Evolutionary conservation across 1,140 invertebrate species (phyloP), one percentile per base, ranked within the genome.

Genomic region (Apis laboriosa): DNA sequence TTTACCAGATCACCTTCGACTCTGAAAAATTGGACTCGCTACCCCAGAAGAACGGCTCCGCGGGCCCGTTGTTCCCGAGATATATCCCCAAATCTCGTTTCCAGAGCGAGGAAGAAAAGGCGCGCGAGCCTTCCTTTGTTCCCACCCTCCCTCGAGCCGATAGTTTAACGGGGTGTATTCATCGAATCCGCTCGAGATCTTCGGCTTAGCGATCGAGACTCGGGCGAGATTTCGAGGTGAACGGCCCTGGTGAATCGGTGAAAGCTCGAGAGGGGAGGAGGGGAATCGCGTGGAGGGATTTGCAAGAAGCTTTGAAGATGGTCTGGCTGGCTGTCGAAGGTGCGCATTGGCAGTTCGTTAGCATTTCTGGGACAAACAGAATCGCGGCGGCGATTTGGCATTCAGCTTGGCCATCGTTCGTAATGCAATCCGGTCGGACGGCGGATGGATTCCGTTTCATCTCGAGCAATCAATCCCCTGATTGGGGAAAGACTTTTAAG

Each of bases 371-470:
- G 75, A 73, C 80, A 80, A 73, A 55, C 58, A 15, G 51, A 9
- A 72, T 19, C 21, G 34, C 76, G 55, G 68, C 49, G 77, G 19
- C 66, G 80, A 87, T 89, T 87, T 89, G 63, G 80, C 85, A 88
- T 90, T 89, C 87, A 80, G 77, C 58, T 49, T 43, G 51, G 64
- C 51, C 51, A 58, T 13, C 61, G 66, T 71, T 63, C 1, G 19
- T 21, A 2, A 3, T 34, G 80, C 70, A 86, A 88, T 88, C 86
- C 60, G 67, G 56, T 83, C 77, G 73, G 71, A 75, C 78, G 74
- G 75, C 84, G 86, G 83, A 87, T 86, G 87, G 88, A 91, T 90
- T 87, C 86, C 89, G 90, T 89, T 91, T 90, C 87, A 91, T 90
- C 87, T 90, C 71, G 78, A 72, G 86, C 90, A 90, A 90, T 90